Percentiles rank a stretch among this genome's conserved stretches.
Evolutionary conservation across 2,888 invertebrate genomes (phyloP).

Genomic region (Sarcophaga variegata): DNA sequence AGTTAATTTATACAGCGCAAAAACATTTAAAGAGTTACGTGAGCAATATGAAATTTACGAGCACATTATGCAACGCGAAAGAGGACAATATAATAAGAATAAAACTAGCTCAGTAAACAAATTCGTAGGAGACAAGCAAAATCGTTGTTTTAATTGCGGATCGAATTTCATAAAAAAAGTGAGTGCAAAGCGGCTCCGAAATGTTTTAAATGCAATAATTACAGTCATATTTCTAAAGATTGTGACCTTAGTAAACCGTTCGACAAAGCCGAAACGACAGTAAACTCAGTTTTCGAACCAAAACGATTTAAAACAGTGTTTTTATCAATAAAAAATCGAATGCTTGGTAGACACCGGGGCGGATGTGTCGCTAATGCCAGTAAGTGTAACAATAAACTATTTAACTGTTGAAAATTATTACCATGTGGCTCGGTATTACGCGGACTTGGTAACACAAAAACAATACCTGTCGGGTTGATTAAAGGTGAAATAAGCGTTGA

Average conservation of each 20-base stretch:
- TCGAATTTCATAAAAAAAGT: not conserved
- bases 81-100: too few relatives aligned
- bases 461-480: not conserved
- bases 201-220: conserved; percentile 21
- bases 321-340: not conserved
- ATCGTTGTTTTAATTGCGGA: too few relatives aligned
- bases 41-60: too few relatives aligned
- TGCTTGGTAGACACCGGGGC: not conserved
- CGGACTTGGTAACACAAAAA: conserved; percentile 2
- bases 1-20: too few relatives aligned
- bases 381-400: not conserved
- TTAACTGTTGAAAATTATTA: not conserved
- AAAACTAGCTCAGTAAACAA: too few relatives aligned
- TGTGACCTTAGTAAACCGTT: not conserved
- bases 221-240: conserved; percentile 10
- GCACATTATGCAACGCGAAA: too few relatives aligned
- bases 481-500: not conserved
- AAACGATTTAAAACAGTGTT: conserved; percentile 1
- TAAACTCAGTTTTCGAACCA: not conserved
- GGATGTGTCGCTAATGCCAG: not conserved
- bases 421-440: not conserved
- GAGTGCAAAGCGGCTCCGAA: conserved; percentile 20
- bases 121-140: too few relatives aligned
- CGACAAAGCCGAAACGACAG: not conserved
- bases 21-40: too few relatives aligned